A percentile compares a stretch with the other conserved stretches of the same genome.
Conservation (phyloP, 2,113 vertebrate species). For the Pedetes capensis region DNA sequence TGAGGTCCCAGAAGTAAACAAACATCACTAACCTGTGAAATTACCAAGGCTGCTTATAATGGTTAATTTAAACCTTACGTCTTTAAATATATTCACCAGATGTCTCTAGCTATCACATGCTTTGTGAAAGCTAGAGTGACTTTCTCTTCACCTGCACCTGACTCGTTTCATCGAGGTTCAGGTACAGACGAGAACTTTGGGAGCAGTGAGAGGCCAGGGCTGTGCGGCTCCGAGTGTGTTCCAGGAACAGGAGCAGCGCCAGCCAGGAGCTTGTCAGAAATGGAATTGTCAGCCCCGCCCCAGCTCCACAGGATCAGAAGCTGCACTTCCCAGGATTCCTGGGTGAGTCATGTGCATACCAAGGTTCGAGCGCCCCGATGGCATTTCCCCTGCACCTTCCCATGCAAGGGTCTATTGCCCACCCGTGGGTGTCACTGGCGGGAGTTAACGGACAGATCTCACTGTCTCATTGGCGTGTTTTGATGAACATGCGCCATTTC, state of each 20-base stretch:
- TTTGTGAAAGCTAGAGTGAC: too few relatives aligned
- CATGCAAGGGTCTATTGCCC: not conserved
- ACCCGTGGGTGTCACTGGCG: slow-evolving; percentile 37
- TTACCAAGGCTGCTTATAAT: not conserved
- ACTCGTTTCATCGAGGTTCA: not conserved
- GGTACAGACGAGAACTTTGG: not conserved
- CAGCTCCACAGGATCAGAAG: fast-evolving
- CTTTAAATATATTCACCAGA: not conserved
- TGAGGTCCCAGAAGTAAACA: not conserved
- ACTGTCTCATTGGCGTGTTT: slow-evolving; percentile 44
- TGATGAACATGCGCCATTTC: slow-evolving; percentile 59
- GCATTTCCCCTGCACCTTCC: not conserved
- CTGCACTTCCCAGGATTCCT: not conserved
- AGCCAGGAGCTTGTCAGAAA: not conserved
- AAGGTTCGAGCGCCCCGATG: not conserved
- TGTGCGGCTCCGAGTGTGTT: too few relatives aligned
- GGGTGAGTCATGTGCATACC: not conserved
- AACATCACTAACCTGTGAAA: not conserved
- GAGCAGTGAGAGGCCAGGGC: fast-evolving
- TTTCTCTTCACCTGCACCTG: not conserved
- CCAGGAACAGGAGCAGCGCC: not conserved
- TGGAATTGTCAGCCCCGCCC: too few relatives aligned
- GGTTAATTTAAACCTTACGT: not conserved
- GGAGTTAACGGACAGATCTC: slow-evolving; percentile 61
- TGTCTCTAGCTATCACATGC: not conserved